These are phyloP conservation scores for pig (Sus scrofa) DNA, from an alignment of 2,113 vertebrate species.

Conservation along the genomic window DNA sequence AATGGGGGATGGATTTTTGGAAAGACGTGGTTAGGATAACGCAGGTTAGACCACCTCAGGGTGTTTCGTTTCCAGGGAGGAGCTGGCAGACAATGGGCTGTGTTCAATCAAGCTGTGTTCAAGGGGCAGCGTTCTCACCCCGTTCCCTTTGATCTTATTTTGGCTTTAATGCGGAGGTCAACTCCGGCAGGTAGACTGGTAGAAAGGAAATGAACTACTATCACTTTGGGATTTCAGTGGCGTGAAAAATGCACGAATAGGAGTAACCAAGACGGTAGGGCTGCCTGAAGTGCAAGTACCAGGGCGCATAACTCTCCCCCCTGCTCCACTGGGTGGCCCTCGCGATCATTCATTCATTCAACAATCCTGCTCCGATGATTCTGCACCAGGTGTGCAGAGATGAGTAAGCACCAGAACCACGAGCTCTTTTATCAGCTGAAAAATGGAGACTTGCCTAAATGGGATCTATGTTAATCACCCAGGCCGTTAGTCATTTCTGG, in stretches of 20 bases:
- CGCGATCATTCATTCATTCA: background rate
- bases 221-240: background rate
- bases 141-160: conserved; percentile 25
- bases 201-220: background rate
- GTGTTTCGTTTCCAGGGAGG: background rate
- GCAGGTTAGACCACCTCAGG: background rate
- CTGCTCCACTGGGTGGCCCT: background rate
- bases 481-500: conserved; percentile 59
- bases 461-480: background rate
- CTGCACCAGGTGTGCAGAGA: background rate
- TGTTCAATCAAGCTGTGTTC: background rate
- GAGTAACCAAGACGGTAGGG: background rate
- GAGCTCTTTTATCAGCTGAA: background rate
- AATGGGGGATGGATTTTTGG: background rate
- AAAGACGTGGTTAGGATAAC: background rate
- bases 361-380: background rate
- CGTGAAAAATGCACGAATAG: background rate
- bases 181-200: background rate
- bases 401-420: background rate
- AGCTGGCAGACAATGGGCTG: background rate
- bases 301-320: background rate
- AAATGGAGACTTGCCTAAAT: background rate
- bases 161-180: background rate
- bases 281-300: background rate
- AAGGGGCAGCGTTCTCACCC: background rate